Evolutionary conservation across 1,140 invertebrate genomes (phyloP).

Genomic region (Diorhabda carinulata): DNA sequence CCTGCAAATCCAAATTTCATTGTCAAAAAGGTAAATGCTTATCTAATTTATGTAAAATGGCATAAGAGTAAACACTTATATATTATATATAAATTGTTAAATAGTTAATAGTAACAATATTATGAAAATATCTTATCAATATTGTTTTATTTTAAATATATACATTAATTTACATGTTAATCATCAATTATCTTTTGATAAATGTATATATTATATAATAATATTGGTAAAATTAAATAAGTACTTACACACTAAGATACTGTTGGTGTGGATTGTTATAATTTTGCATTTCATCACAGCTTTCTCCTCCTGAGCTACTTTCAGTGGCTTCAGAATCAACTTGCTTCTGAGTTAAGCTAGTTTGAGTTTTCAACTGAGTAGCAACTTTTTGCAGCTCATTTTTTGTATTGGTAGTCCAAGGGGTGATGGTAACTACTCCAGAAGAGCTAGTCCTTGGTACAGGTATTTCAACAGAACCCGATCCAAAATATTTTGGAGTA

Average conservation of each 20-base stretch:
- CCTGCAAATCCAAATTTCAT: too few relatives aligned
- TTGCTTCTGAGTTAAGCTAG: slow-evolving; percentile 66
- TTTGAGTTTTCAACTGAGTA: slow-evolving; percentile 65
- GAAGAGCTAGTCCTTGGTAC: slow-evolving; percentile 46
- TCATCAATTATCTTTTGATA: too few relatives aligned
- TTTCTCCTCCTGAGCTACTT: slow-evolving; percentile 89
- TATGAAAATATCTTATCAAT: too few relatives aligned
- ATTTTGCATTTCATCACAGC: slow-evolving; percentile 81
- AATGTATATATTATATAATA: background rate
- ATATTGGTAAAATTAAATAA: background rate
- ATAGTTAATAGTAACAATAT: too few relatives aligned
- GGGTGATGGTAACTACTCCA: slow-evolving; percentile 51
- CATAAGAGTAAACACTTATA: too few relatives aligned
- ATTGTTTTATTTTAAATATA: too few relatives aligned
- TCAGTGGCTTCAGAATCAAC: slow-evolving; percentile 90
- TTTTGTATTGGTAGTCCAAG: slow-evolving; percentile 49
- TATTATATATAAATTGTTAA: too few relatives aligned
- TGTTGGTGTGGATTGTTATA: slow-evolving; percentile 75
- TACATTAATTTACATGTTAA: too few relatives aligned
- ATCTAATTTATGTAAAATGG: too few relatives aligned
- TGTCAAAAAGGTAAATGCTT: too few relatives aligned
- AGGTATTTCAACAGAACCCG: slow-evolving; percentile 54
- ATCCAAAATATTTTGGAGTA: slow-evolving; percentile 58
- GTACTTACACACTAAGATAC: slow-evolving; percentile 72
- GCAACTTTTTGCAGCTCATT: slow-evolving; percentile 61